Base-by-base conservation (phyloP, 2,113 vertebrate species). In the Empidonax traillii region DNA sequence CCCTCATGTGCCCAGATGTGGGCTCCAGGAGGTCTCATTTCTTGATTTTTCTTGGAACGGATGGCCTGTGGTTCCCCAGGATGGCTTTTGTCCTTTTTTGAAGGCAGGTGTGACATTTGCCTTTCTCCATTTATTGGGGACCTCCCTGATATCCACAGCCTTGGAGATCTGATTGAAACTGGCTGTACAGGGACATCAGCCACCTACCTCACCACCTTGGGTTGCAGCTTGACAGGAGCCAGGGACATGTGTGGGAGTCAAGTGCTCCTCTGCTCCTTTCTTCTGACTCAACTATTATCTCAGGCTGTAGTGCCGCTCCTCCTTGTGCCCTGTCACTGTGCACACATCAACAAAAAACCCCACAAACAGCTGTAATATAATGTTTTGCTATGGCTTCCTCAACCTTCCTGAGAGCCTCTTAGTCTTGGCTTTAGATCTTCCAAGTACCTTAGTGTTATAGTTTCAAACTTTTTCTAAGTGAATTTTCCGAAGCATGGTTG, bases 11-110 rank as follows among this genome's bases (percentile, higher is more conserved):
- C 25, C 8, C 33, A 69, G 7, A 31, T 3, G 2, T 24, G 12
- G 35, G 30, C 10, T 52, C 27, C 67, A 62, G 23, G 51, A 75
- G 12, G 27, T 31, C 18, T 47, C 5, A 3, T 5, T 37, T 11
- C 33, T 71, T 61, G 19, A 31, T 74, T 92, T 86, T 52, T 66
- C 7, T 4, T 67, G 14, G 51, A 23, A 31, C 10, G 43, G 44
- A 22, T 1, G 2, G 15, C 5, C n/a, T 79, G 9, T 0, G 0
- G 3, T 61, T 74, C 14, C 35, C 21, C 3, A 37, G 17, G 2
- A 1, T 69, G 30, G 12, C 9, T 79, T 71, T 71, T 76, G 24
- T 8, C 15, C 7, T 2, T 72, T 72, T 52, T 33, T 67, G 52
- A 51, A 49, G 52, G 20, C 25, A 33, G 14, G 9, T 8, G 27